Evolutionary conservation across 2,113 vertebrate species (phyloP), one percentile per base, ranked within the genome.

Genomic region (Sceloporus undulatus): DNA sequence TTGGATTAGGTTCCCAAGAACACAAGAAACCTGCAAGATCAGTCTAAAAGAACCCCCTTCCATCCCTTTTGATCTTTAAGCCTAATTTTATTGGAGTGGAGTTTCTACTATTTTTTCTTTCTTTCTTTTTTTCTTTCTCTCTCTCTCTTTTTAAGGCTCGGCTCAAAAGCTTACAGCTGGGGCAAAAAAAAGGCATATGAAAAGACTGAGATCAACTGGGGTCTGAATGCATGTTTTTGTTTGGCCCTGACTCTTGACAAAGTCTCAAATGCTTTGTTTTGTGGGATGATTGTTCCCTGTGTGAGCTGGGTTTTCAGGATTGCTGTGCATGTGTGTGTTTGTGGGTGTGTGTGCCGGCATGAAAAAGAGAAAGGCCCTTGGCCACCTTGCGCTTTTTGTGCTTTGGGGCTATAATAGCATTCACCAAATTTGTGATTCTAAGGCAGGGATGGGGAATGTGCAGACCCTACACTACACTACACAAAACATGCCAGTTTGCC

Each of bases 251-350:
- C n/a, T 1, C 66, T 85, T 91, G 92, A 84, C 77, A 48, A 18
- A 59, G 66, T 16, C 0, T 62, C 52, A 74, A 74, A 3, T 71
- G 87, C 89, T 87, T 76, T 21, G 85, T 88, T 85, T 96, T 0
- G 3, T 95, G 94, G 96, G 56, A 94, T 95, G 89, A 2, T 95
- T 97, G 96, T 98, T 98, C 98, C 96, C 95, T 92, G 94, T 90
- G 95, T 95, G 96, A 14, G 18, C 95, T 95, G 48, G 48, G 48
- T 96, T 95, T 96, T 91, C 0, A 93, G 95, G 83, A 94, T 94
- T 90, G 73, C 29, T 79, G 5, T 73, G 34, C 19, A n/a, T 7
- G 23, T 27, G 66, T 14, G 40, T 4, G 5, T 40, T 54, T 40
- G 62, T 23, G 2, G 27, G 5, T 34, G 75, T 48, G 16, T 18